Evolutionary conservation across 1,140 invertebrate species (phyloP), one percentile per base, ranked within the genome.

Genomic region (Pogonomyrmex barbatus): DNA sequence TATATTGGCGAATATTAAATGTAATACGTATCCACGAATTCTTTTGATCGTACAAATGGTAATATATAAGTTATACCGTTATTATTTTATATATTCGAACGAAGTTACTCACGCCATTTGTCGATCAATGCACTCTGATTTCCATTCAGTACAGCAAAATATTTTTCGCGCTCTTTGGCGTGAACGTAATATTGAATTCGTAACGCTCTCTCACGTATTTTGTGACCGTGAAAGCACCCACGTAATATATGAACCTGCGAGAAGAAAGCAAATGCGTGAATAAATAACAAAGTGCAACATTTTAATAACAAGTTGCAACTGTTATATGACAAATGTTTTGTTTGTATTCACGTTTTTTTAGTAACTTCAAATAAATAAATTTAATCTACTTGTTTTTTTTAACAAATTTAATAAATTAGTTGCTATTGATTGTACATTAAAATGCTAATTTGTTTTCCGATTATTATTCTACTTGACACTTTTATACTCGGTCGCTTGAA

Each of bases 211-310:
- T 63, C 36, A 47, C 58, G 56, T 30, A 58, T 89, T 89, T 89
- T 71, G 84, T 83, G 87, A 47, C 87, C 88, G 54, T 84, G 88
- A 89, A 79, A 89, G 65, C 47, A 52, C 30, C 56, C 68, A 52
- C 36, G 50, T 58, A 65, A 70, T 56, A 71, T 54, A 17, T 68
- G 10, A 52, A 60, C 39, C 12, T 17, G 9, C 42, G 17, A 79
- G 50, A 85, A 24, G 54, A 77, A 60, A 67, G 36, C 10, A 45
- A 70, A 52, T n/a, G 63, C 17, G 30, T n/a, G 63, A 89, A 63
- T 47, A 88, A 68, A 47, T 76, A 89, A 89, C 82, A 85, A 88
- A 45, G 58, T 83, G 84, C 71, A 73, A 52, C n/a, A 47, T 50
- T 24, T 24, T 24, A 68, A 47, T 76, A 89, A 89, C 82, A 85